Base-by-base conservation (phyloP, 2,888 invertebrate genomes). In the Agrochola lychnidis region DNA sequence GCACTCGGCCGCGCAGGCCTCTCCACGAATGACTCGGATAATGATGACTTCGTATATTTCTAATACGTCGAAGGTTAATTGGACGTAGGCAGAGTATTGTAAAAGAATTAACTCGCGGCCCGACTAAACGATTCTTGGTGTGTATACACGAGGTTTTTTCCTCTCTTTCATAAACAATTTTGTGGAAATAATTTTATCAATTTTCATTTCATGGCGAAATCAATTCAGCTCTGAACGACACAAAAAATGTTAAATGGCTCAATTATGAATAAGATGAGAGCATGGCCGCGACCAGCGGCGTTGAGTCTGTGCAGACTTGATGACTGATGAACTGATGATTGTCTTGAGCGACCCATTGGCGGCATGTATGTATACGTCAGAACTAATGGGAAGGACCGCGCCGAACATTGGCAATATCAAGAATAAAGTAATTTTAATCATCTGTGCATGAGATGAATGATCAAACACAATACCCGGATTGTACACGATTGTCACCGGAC, bases 11-110 rank as follows among this genome's bases (percentile, higher is more conserved):
- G 93, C 86, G 78, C 90, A 81, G 66, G 84, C 87, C 88, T 79
- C 83, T 84, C 88, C 89, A 88, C 91, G 90, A 89, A 94, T 93
- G 90, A 93, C 93, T 94, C 90, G 90, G 89, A 91, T 92, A 93
- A 95, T 93, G 92, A 94, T 96, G 95, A 95, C 95, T 94, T 87
- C 92, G 93, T 92, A 93, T 92, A 94, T 94, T 95, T 95, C 90
- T 93, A 92, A 94, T 94, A 93, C 95, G 91, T 92, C 93, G 93
- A 94, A 96, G 95, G 95, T 96, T 96, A 96, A 95, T 96, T 96
- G 96, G 95, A 95, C 94, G 94, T 93, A 93, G 92, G 91, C 93
- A 93, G 92, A 89, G 93, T 93, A 94, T 96, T 95, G 94, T 95
- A 93, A 92, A 92, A 93, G 94, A 94, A 94, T 94, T 93, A 94